These are phyloP conservation scores for Lagorchestes hirsutus DNA, from an alignment of 2,797 vertebrate genomes.

Conservation along the genomic window DNA sequence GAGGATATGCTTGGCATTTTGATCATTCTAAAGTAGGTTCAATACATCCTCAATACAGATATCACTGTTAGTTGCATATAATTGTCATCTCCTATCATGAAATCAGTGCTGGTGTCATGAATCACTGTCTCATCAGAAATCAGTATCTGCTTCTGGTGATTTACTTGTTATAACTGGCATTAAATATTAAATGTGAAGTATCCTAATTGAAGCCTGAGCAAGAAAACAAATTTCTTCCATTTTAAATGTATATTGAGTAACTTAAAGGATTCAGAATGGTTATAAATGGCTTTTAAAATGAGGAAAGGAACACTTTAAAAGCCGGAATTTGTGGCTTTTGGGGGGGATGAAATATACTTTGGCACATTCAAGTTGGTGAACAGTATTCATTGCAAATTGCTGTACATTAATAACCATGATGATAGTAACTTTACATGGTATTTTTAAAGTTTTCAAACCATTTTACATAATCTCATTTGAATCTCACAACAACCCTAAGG, in stretches of 20 bases:
- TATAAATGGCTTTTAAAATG: slow-evolving; percentile 8
- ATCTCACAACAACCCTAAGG: not conserved
- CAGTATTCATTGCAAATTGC: not conserved
- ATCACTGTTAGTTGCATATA: not conserved
- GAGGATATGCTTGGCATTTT: slow-evolving; percentile 25
- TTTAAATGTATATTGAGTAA: slow-evolving; percentile 27
- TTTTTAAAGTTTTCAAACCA: not conserved
- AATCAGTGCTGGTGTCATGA: slow-evolving; percentile 23
- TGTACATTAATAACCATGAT: not conserved
- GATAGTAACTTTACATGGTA: not conserved
- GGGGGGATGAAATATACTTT: not conserved
- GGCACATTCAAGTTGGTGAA: not conserved
- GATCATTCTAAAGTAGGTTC: slow-evolving; percentile 21
- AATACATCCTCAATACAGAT: not conserved
- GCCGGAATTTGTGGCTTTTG: not conserved
- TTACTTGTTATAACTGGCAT: not conserved
- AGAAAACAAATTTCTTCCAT: slow-evolving; percentile 33
- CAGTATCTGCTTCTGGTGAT: not conserved
- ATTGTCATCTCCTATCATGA: not conserved
- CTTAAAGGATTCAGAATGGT: slow-evolving; percentile 39
- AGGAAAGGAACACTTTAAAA: not conserved
- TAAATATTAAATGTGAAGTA: slow-evolving; percentile 23
- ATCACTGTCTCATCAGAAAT: slow-evolving; percentile 13
- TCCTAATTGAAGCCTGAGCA: slow-evolving; percentile 14
- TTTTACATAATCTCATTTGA: not conserved